Evolutionary conservation across 2,797 vertebrate species (phyloP).

Genomic region (Sarcophilus harrisii): DNA sequence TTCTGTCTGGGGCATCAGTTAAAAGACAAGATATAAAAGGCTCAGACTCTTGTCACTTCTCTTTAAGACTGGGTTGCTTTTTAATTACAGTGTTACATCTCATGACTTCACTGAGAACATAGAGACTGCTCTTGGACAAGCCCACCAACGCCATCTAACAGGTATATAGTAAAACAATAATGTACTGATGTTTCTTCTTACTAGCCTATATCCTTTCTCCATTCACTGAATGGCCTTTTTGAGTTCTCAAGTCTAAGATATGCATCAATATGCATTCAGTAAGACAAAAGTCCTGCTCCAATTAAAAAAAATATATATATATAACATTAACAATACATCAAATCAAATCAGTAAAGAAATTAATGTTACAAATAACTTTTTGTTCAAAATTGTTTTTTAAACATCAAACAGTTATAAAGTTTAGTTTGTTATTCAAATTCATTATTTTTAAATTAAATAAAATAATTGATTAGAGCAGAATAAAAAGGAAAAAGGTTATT

Average conservation of each 20-base stretch:
- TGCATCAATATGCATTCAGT: not conserved
- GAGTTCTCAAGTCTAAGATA: not conserved
- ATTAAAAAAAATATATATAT: not conserved
- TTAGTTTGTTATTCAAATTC: not conserved
- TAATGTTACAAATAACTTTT: not conserved
- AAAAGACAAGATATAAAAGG: not conserved
- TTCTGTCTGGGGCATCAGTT: not conserved
- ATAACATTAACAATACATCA: not conserved
- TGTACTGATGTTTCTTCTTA: not conserved
- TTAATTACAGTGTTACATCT: not conserved
- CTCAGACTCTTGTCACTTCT: not conserved
- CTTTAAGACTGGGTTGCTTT: not conserved
- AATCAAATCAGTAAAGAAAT: not conserved
- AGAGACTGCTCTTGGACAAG: not conserved
- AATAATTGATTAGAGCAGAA: not conserved
- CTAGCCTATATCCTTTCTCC: not conserved
- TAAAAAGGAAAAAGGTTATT: not conserved
- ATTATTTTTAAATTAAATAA: not conserved
- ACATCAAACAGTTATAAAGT: not conserved
- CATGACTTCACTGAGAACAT: not conserved
- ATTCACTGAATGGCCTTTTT: not conserved
- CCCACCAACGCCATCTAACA: not conserved
- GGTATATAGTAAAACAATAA: not conserved
- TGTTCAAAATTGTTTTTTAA: no score
- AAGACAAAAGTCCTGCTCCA: not conserved